phyloP scores from a whole-genome alignment of 2,797 vertebrate genomes.

The Discoglossus pictus region DNA sequence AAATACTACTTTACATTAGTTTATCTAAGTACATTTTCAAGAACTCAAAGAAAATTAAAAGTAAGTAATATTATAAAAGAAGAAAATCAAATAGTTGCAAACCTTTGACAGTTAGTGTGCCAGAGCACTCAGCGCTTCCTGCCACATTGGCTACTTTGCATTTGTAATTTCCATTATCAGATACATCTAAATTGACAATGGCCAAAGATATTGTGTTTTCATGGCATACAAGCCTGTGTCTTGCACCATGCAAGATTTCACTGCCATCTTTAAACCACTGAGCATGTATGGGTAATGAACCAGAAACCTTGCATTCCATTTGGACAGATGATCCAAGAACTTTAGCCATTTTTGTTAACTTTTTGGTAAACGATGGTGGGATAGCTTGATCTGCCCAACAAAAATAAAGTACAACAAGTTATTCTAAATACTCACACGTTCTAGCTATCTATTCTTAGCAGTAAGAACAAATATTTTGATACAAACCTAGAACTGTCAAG shows the following conservation, averaged over 20 bases:
- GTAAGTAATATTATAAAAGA: constrained; percentile 42
- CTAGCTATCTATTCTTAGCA: background rate
- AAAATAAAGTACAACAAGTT: constrained; percentile 56
- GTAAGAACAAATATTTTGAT: constrained; percentile 50
- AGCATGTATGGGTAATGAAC: constrained; percentile 89
- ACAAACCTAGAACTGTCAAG: constrained; percentile 92
- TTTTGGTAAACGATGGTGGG: constrained; percentile 91
- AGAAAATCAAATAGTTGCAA: constrained; percentile 60
- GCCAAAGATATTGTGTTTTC: constrained; percentile 86
- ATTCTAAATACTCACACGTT: constrained; percentile 54
- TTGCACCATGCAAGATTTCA: constrained; percentile 84
- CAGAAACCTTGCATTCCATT: constrained; percentile 91
- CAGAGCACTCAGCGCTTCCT: constrained; percentile 85
- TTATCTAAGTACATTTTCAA: background rate
- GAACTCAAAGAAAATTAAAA: constrained; percentile 47
- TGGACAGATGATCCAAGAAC: constrained; percentile 85
- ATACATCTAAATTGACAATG: constrained; percentile 83
- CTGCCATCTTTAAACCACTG: constrained; percentile 92
- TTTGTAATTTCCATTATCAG: constrained; percentile 86
- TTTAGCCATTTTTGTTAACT: constrained; percentile 86
- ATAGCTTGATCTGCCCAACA: constrained; percentile 89
- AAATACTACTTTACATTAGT: background rate
- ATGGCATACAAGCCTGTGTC: constrained; percentile 87
- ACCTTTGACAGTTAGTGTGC: constrained; percentile 79
- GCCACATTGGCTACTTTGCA: constrained; percentile 90